Base-by-base conservation (phyloP, 2,888 invertebrate genomes). In the Byasa hedistus region DNA sequence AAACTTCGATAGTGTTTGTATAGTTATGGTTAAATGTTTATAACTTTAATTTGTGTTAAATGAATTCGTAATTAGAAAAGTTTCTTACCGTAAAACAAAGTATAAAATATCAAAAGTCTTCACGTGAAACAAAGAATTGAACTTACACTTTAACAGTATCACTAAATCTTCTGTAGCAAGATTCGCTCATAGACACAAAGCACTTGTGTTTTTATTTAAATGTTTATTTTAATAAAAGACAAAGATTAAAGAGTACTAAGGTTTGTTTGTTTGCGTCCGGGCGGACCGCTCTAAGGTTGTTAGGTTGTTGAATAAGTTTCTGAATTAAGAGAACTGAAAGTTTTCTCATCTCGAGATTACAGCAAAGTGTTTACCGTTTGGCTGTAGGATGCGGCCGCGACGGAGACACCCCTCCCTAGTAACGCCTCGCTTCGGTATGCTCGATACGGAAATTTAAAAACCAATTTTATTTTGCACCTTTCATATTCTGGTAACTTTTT, bases 331-430 rank as follows among this genome's bases (percentile, higher is more conserved):
- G 91, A 89, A 91, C 92, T 91, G 91, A 91, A 91, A 92, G 91
- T 92, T 92, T 92, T 92, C 92, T 92, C 92, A 92, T 92, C 92
- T 92, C 87, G 89, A 92, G 92, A 92, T 92, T 92, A 92, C 91
- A 90, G 91, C 91, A 85, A 91, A 92, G 92, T 92, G 92, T 92
- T 92, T 92, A 92, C 92, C 91, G 92, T 92, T 91, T 87, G 91
- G 91, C 90, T 89, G 87, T 81, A 83, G 84, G 88, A 87, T 82
- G 88, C 85, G 84, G 85, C 85, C 84, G 84, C 82, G 83, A 71
- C 78, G 78, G 77, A 70, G 74, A 73, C 76, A 72, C 70, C 75
- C 71, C 72, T 69, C 69, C 65, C 68, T 75, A 78, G 78, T 75
- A 69, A 72, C 71, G 76, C 72, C 72, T 71, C 69, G 69, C 69